phyloP scores from a whole-genome alignment of 1,140 invertebrate species.

The Drosophila rufa region DNA sequence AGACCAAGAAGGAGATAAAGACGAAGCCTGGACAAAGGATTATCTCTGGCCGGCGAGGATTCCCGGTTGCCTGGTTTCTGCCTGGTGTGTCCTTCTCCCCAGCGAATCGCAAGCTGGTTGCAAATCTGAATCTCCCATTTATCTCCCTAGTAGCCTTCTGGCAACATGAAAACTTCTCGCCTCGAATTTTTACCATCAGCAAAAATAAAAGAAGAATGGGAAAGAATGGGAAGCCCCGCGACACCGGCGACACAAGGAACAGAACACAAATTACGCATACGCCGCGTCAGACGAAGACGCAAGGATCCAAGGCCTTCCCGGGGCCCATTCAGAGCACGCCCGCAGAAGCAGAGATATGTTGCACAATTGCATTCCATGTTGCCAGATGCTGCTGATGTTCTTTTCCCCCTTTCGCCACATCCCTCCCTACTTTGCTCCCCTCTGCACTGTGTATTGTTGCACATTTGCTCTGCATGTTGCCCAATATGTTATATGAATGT shows the following conservation, averaged over 20 bases:
- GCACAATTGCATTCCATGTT: constrained; percentile 79
- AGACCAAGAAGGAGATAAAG: constrained; percentile 10
- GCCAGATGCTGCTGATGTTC: constrained; percentile 54
- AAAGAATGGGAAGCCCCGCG: constrained; percentile 1
- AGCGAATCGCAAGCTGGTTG: constrained; percentile 3
- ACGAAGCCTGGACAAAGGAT: constrained; percentile 43
- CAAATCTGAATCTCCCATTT: neutral
- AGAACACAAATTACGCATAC: constrained; percentile 61
- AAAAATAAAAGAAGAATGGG: neutral
- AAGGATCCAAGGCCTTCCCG: constrained; percentile 26
- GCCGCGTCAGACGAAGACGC: constrained; percentile 43
- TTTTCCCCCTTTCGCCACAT: neutral
- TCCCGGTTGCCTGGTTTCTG: constrained; percentile 11
- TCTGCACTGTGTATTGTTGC: constrained; percentile 40
- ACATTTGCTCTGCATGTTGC: constrained; percentile 64
- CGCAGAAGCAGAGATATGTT: constrained; percentile 56
- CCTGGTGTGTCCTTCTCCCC: constrained; percentile 6
- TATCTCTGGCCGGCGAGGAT: constrained; percentile 17
- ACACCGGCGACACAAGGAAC: constrained; percentile 24
- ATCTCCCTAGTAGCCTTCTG: constrained; percentile 12
- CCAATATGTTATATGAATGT: constrained; percentile 57
- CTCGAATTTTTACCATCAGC: constrained; percentile 23
- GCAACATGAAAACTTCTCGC: constrained; percentile 40
- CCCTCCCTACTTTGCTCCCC: neutral
- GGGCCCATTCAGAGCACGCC: constrained; percentile 31